A percentile compares a stretch with the other conserved stretches of the same genome.
These are phyloP conservation scores for Varanus komodoensis DNA, from an alignment of 2,113 vertebrate species.

Conservation along the genomic window DNA sequence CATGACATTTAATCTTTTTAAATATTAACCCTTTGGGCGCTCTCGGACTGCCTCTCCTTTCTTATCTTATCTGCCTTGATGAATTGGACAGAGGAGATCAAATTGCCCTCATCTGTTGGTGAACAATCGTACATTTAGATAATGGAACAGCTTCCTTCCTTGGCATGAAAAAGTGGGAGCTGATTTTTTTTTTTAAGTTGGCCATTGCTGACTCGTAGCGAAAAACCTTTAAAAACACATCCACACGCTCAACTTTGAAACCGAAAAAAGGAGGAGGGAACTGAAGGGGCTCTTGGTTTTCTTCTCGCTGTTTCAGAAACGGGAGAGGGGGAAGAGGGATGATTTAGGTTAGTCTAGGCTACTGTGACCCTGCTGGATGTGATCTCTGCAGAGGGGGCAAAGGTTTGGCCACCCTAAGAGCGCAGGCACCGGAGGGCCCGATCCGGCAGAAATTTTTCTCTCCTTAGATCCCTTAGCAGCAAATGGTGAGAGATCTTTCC, in stretches of 20 bases:
- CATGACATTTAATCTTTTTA: slow-evolving; percentile 81
- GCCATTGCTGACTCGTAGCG: slow-evolving; percentile 64
- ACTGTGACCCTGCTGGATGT: slow-evolving; percentile 27
- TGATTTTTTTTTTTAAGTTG: slow-evolving; percentile 64
- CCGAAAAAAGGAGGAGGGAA: background rate
- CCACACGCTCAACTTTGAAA: too few species aligned
- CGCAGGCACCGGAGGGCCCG: too few species aligned
- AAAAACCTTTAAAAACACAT: slow-evolving; percentile 43
- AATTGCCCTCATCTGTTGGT: slow-evolving; percentile 85
- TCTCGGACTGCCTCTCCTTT: slow-evolving; percentile 76
- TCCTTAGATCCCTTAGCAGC: background rate
- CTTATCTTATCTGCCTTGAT: slow-evolving; percentile 88
- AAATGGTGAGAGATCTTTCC: background rate
- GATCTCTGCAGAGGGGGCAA: background rate
- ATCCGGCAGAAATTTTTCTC: background rate
- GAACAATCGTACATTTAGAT: slow-evolving; percentile 89
- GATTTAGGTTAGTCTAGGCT: background rate
- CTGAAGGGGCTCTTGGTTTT: slow-evolving; percentile 54
- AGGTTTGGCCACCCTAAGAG: background rate
- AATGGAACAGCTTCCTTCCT: slow-evolving; percentile 85
- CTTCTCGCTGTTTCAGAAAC: slow-evolving; percentile 30
- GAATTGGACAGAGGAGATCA: slow-evolving; percentile 86
- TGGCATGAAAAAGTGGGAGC: slow-evolving; percentile 83
- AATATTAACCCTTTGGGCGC: slow-evolving; percentile 83
- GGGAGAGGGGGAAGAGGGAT: slow-evolving; percentile 31